These are phyloP conservation scores for Phaethon lepturus DNA, from an alignment of 2,113 vertebrate genomes.

Conservation along the genomic window DNA sequence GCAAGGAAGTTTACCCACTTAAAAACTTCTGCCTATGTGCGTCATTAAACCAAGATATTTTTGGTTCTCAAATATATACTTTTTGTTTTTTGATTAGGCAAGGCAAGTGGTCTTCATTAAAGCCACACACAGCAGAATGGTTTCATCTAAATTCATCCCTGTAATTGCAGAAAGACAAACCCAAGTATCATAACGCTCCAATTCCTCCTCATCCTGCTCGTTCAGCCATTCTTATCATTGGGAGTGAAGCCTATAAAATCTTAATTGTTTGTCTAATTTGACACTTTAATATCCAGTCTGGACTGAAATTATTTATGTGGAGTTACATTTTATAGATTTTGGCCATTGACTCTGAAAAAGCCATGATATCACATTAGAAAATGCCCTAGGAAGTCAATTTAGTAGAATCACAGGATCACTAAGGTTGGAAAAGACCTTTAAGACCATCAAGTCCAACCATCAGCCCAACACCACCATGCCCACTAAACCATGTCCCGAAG, in stretches of 20 bases:
- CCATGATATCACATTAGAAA: neutral
- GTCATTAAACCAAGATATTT: conserved; percentile 56
- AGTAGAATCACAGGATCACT: neutral
- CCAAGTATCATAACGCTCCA: neutral
- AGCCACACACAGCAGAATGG: conserved; percentile 7
- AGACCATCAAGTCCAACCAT: too few relatives aligned
- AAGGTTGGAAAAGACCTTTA: too few relatives aligned
- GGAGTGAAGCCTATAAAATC: neutral
- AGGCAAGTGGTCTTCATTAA: conserved; percentile 53
- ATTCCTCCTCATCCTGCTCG: neutral
- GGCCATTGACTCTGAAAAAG: neutral
- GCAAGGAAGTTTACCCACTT: conserved; percentile 15
- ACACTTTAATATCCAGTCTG: neutral
- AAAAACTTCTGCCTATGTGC: conserved; percentile 26
- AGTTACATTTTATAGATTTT: neutral
- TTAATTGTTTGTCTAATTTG: neutral
- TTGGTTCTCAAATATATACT: conserved; percentile 34
- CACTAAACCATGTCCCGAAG: too few relatives aligned
- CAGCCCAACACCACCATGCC: too few relatives aligned
- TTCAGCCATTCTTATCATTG: neutral
- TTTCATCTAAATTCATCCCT: conserved; percentile 32
- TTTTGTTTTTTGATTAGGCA: conserved; percentile 55
- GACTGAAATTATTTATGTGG: neutral
- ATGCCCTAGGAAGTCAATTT: neutral
- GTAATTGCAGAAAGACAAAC: conserved; percentile 27